Evolutionary conservation across 2,888 invertebrate genomes (phyloP), one percentile per base, ranked within the genome.

Genomic region (Dicranocentrus wangi): DNA sequence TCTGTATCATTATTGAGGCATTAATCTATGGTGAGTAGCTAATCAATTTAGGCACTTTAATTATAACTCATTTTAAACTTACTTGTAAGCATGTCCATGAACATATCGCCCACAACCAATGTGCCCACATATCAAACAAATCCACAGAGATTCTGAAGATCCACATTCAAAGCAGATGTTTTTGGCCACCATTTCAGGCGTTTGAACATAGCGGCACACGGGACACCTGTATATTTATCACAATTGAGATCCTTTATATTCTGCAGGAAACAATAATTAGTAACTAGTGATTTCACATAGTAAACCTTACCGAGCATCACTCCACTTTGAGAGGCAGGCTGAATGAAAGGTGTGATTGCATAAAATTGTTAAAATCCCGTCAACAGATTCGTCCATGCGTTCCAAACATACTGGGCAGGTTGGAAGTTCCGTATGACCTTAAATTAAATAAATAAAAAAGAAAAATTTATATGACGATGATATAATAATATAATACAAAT

Each of bases 311-410:
- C 90, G 92, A 19, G 95, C 95, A 89, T 98, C 98, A 19, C 95
- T 94, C 98, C 99, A 99, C 89, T 99, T 95, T 86, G 95, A 93
- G 66, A 99, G 90, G 89, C 99, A 99, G 88, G 93, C 93, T 10
- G 97, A 94, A 90, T 99, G 99, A 90, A 99, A 99, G 1, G 97
- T 94, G 90, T 99, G 99, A 90, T 99, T 99, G 89, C 99, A 99
- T 82, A 99, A 92, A 88, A 99, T 98, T 28, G 98, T 98, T 85
- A 99, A 90, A 83, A 99, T 95, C 13, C 98, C 98, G 88, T 98
- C 97, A 15, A 98, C 97, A 87, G 97, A 97, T 90, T 99, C 99
- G 89, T 99, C 99, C 98, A 96, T 96, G 81, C 98, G 92, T 90
- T 99, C 99, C 71, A 98, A 89, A 88, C 98, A 98, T 13, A 98